Conservation (phyloP, 2,113 vertebrate genomes). For the Myiozetetes cayanensis region DNA sequence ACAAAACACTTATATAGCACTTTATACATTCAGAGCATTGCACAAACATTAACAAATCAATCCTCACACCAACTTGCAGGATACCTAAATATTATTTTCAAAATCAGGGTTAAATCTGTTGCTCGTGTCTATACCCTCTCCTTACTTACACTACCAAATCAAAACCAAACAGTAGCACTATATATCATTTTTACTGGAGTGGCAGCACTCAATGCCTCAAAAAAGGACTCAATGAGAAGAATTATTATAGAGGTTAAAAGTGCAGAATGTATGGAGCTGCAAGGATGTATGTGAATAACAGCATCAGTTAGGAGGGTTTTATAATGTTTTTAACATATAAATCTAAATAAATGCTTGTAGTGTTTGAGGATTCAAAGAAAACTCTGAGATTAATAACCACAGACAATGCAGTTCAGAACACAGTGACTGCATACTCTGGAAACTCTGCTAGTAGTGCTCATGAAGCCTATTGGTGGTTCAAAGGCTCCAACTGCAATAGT, state of each 20-base stretch:
- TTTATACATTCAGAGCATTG: background rate
- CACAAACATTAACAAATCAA: conserved; percentile 33
- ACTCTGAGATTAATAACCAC: background rate
- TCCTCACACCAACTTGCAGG: background rate
- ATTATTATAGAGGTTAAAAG: background rate
- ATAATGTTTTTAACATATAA: background rate
- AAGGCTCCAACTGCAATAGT: background rate
- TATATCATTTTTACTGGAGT: background rate
- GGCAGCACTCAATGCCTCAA: background rate
- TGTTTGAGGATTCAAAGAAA: background rate
- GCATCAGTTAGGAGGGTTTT: background rate
- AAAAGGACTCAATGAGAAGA: background rate
- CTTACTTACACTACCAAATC: background rate
- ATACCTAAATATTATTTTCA: background rate
- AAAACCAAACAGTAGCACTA: background rate
- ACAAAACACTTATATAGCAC: background rate
- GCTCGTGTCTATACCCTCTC: background rate
- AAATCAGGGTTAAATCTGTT: background rate
- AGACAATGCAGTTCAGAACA: background rate
- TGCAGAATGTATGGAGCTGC: background rate
- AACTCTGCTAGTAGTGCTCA: background rate
- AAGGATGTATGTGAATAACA: background rate
- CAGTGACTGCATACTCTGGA: background rate
- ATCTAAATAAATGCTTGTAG: background rate
- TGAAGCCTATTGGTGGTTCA: background rate